phyloP scores from a whole-genome alignment of 2,888 invertebrate genomes.

The Laspeyria flexula region DNA sequence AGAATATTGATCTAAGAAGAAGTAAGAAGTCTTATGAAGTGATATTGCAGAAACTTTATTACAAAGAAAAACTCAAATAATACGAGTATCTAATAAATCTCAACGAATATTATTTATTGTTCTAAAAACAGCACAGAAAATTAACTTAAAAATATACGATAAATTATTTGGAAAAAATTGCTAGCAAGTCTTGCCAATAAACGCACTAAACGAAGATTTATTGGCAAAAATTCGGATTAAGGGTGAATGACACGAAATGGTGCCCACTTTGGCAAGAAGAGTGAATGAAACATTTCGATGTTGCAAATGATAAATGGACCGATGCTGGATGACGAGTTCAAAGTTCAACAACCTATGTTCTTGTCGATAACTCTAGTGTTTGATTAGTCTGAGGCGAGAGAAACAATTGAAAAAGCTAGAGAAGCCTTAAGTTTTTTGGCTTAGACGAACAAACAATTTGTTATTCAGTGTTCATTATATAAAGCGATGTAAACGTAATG shows the following conservation, averaged over 20 bases:
- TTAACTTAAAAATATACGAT: too few species aligned
- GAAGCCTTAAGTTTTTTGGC: background rate
- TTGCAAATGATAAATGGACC: conserved; percentile 29
- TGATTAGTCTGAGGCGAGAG: conserved; percentile 19
- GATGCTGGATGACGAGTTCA: conserved; percentile 14
- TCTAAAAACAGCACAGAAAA: background rate
- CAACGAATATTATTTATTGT: background rate
- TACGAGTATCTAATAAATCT: too few species aligned
- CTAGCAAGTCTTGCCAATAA: conserved; percentile 3
- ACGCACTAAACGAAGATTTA: conserved; percentile 19
- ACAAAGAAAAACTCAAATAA: too few species aligned
- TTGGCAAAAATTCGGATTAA: conserved; percentile 13
- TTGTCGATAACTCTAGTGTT: conserved; percentile 13
- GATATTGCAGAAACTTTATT: too few species aligned
- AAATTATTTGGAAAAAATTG: conserved; percentile 8
- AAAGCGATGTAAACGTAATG: too few species aligned
- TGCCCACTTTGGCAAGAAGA: conserved; percentile 7
- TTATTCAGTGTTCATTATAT: too few species aligned
- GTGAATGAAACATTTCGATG: conserved; percentile 27
- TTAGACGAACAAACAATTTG: background rate
- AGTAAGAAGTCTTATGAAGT: too few species aligned
- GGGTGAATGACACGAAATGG: conserved; percentile 15
- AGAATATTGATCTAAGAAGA: too few species aligned
- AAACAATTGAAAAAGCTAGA: conserved; percentile 1
- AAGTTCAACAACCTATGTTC: conserved; percentile 31